Evolutionary conservation across 2,113 vertebrate species (phyloP), one percentile per base, ranked within the genome.

Genomic region (Pungitius pungitius): DNA sequence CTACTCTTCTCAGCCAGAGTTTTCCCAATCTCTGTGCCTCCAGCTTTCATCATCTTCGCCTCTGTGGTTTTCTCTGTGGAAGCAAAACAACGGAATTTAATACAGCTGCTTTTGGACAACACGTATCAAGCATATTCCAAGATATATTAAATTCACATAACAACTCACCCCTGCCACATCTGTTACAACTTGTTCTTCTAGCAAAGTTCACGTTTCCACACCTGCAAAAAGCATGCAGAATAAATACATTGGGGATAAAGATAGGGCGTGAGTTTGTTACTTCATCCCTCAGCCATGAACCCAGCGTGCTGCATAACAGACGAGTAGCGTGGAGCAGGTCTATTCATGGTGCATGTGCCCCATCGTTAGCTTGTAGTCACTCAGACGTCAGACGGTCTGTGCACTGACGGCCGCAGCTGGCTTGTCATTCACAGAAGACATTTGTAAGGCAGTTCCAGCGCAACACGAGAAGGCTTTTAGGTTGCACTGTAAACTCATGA

Each of bases 1-100:
- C 95, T 94, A 64, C 97, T 99, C 86, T 99, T 99, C 83, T 99
- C 97, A 5, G 97, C 98, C 17, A 99, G 94, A 0, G 98, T 99
- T 92, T 99, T 99, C 14, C 97, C 98, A 75, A 99, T 99, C 88
- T 99, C 98, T 4, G 97, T 99, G 1, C 98, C 98, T 56, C 98
- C 98, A 0, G 98, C 97, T 92, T 99, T 99, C 98, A 99, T 99
- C 96, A 99, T 96, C 89, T 99, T 99, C 17, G 97, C 97, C 77
- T 99, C 98, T 17, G 96, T 98, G 4, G 97, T 98, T 93, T 99
- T 99, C 78, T 99, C 97, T 99, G 91, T 61, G 8, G 22, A 77
- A 47, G 37, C 1, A 63, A 52, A 66, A 37, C 4, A 26, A 18
- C 4, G 27, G 20, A 7, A 2, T 8, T 55, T 12, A 57, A 1